These are phyloP conservation scores for Synergus gifuensis DNA, from an alignment of 2,888 invertebrate genomes.

Conservation along the genomic window DNA sequence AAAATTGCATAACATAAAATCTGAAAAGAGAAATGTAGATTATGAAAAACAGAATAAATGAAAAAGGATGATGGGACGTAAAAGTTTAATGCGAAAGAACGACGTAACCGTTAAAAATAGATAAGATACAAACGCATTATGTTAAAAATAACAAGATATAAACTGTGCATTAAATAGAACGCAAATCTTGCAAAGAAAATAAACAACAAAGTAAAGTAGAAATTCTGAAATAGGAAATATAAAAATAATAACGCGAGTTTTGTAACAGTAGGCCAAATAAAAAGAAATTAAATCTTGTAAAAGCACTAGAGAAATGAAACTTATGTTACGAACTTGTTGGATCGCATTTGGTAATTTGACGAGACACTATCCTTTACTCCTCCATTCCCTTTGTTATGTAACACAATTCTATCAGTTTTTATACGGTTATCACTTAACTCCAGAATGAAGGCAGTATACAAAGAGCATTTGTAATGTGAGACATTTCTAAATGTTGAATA, in stretches of 20 bases:
- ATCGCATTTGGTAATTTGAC: slow-evolving; percentile 30
- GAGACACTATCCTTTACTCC: slow-evolving; percentile 23
- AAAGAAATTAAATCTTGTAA: neutral
- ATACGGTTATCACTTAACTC: slow-evolving; percentile 9
- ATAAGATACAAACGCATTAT: neutral
- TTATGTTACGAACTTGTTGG: slow-evolving; percentile 21
- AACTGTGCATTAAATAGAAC: neutral
- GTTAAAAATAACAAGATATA: neutral
- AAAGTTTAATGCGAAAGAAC: neutral
- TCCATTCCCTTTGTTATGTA: slow-evolving; percentile 23
- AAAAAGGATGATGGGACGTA: neutral
- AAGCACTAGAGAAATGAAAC: neutral
- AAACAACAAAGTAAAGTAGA: neutral
- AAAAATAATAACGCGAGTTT: no score
- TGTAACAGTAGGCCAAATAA: neutral
- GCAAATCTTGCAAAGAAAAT: neutral
- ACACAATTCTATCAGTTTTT: slow-evolving; percentile 21
- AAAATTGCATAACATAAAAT: slow-evolving; percentile 27
- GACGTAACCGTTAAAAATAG: neutral
- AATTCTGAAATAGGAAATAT: neutral
- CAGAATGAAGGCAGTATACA: slow-evolving; percentile 1
- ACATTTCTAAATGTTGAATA: neutral
- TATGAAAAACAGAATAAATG: neutral
- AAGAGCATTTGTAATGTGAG: slow-evolving; percentile 24
- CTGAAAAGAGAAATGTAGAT: slow-evolving; percentile 5